Conservation (phyloP, 1,140 invertebrate species). For the Papilio polytes region DNA sequence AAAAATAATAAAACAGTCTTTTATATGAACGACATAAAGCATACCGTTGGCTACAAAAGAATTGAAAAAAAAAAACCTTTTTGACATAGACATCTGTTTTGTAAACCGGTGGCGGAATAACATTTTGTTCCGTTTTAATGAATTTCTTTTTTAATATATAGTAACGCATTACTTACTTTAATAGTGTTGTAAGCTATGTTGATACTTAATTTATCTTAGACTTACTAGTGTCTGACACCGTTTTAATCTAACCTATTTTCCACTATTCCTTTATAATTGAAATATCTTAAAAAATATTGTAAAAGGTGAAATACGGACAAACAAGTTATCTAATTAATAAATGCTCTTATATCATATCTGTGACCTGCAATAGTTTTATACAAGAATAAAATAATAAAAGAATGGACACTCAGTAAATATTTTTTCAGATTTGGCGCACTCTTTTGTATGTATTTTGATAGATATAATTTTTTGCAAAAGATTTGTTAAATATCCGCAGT, state of each 20-base stretch:
- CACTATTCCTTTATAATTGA: too few relatives aligned
- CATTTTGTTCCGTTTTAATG: slow-evolving; percentile 35
- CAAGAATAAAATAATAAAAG: too few relatives aligned
- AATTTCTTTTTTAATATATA: slow-evolving; percentile 26
- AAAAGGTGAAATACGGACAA: too few relatives aligned
- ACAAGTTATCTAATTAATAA: too few relatives aligned
- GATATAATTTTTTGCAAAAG: too few relatives aligned
- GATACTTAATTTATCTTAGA: background rate
- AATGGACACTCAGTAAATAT: too few relatives aligned
- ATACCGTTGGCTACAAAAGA: slow-evolving; percentile 53
- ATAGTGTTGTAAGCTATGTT: slow-evolving; percentile 7
- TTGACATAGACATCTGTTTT: slow-evolving; percentile 53
- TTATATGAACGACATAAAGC: slow-evolving; percentile 44
- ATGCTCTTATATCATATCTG: too few relatives aligned
- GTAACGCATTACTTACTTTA: slow-evolving; percentile 16
- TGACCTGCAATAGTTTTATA: too few relatives aligned
- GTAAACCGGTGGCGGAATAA: slow-evolving; percentile 38
- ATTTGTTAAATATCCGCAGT: too few relatives aligned
- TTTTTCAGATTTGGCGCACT: too few relatives aligned
- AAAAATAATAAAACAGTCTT: slow-evolving; percentile 67
- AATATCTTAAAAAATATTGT: too few relatives aligned
- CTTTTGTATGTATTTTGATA: too few relatives aligned
- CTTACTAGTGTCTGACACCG: background rate
- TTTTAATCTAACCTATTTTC: background rate
- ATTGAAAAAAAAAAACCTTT: slow-evolving; percentile 53